Evolutionary conservation across 2,797 vertebrate genomes (phyloP).

Genomic region (Phrynocephalus vlangalii): DNA sequence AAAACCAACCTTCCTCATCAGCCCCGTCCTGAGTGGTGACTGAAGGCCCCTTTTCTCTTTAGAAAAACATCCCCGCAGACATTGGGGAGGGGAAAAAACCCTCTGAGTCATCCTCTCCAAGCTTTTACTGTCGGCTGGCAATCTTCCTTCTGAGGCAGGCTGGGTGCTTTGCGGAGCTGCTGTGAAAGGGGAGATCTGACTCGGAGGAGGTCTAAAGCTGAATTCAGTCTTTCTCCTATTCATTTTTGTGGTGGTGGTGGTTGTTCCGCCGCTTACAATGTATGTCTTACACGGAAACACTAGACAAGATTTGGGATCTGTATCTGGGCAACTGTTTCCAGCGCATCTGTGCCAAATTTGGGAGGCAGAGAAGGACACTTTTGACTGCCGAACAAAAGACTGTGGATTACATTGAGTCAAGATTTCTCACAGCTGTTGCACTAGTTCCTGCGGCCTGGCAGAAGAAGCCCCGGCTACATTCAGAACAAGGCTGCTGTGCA

Average conservation of each 20-base stretch:
- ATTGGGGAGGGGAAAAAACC: conserved; percentile 21
- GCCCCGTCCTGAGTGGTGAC: neutral
- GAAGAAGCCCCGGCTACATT: conserved; percentile 42
- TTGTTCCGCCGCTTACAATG: conserved; percentile 2
- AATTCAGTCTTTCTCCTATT: conserved; percentile 42
- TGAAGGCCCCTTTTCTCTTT: neutral
- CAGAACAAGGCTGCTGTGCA: conserved; percentile 11
- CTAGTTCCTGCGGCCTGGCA: conserved; percentile 34
- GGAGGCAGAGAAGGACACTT: conserved; percentile 65
- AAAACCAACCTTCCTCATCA: neutral
- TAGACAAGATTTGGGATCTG: conserved; percentile 62
- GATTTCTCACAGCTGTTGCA: conserved; percentile 44
- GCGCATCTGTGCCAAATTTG: conserved; percentile 62
- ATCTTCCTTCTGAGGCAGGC: conserved; percentile 16
- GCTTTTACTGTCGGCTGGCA: neutral
- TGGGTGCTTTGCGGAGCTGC: conserved; percentile 27
- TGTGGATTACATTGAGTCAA: conserved; percentile 55
- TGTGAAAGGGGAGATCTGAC: conserved; percentile 29
- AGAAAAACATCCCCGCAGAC: neutral
- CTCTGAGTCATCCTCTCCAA: conserved; percentile 31
- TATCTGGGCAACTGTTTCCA: conserved; percentile 75
- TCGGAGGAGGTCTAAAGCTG: conserved; percentile 51
- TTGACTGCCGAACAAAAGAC: conserved; percentile 70
- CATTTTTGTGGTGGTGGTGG: neutral
- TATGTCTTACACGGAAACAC: conserved; percentile 36